Evolutionary conservation across 2,797 vertebrate species (phyloP), one percentile per base, ranked within the genome.

Genomic region (Melanotaenia parkinsoni): DNA sequence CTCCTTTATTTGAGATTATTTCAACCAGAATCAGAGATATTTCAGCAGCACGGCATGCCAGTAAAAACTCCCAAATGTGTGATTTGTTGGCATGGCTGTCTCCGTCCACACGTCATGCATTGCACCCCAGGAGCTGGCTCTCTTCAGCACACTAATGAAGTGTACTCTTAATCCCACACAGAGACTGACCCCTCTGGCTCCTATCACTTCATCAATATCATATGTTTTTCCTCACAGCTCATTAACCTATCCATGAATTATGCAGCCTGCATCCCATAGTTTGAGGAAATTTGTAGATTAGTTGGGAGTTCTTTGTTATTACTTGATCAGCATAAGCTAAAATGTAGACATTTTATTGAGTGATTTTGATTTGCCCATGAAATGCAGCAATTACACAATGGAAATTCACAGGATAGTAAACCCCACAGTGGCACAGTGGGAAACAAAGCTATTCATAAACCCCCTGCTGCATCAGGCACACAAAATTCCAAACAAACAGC

Each of bases 161-260:
- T 77, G 54, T 61, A 70, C 73, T 70, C 69, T 76, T 70, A 70
- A 63, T 82, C 79, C 84, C 82, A 86, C 89, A 83, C 76, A 73
- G 62, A 82, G 63, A 64, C 68, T 85, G 82, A 89, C 88, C 72
- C 70, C 81, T 74, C 60, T 64, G 71, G 67, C 70, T 72, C 43
- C 64, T 50, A 66, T 80, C 72, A 53, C 70, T 83, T 82, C 82
- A 81, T 89, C 84, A 80, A 86, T 87, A 84, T 80, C 47, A 88
- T 80, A 77, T 85, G 79, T 84, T 64, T 72, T 82, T 72, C 69
- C 74, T 81, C 84, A 72, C 79, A 74, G 76, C 83, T 92, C 86
- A 90, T 91, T 85, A 90, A 82, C 64, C 63, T 58, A 62, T 59
- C 50, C 66, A 82, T 86, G 80, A 88, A 89, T 91, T 82, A 90